Base-by-base conservation (phyloP, 2,888 invertebrate genomes). In the Parnassius orleans region DNA sequence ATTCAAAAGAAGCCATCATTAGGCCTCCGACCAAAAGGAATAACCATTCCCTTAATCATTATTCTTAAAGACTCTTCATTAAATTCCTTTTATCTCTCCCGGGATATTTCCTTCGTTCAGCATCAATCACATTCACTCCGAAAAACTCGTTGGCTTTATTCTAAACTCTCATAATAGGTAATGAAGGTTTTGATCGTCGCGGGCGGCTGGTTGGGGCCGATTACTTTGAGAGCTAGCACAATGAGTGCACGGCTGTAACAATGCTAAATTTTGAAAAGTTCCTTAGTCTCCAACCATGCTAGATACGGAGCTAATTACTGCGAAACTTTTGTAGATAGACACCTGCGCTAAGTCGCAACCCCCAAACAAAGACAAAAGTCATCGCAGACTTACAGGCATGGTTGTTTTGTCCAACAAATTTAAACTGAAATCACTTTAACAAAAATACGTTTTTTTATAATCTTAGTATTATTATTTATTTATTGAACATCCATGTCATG, bases 111-210 rank as follows among this genome's bases (percentile, higher is more conserved):
- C 87, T 89, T 83, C 81, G 82, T 78, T 84, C 77, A 83, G 89
- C 90, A 91, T 91, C 91, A 91, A 91, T 91, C 91, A 91, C 89
- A 90, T 90, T 89, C 88, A 87, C 86, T 90, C 78, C 83, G 84
- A 90, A 90, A 90, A 90, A 90, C 89, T 90, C 88, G 86, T 89
- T 90, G 89, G 89, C 89, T 89, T 90, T 88, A 90, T 90, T 90
- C 89, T 90, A 90, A 91, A 91, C 88, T 90, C 90, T 90, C 90
- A 89, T 91, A 91, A 90, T 90, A 90, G 90, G 90, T 90, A 90
- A 90, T 91, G 88, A 88, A 90, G 87, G 87, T 85, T 84, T 81
- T 82, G 84, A 87, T 87, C 86, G 87, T 79, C 80, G 83, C 80
- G 83, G 83, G 79, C 79, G 87, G 85, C 88, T 90, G 90, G 74